These are phyloP conservation scores for Ciconia maguari DNA, from an alignment of 2,113 vertebrate genomes.

Conservation along the genomic window DNA sequence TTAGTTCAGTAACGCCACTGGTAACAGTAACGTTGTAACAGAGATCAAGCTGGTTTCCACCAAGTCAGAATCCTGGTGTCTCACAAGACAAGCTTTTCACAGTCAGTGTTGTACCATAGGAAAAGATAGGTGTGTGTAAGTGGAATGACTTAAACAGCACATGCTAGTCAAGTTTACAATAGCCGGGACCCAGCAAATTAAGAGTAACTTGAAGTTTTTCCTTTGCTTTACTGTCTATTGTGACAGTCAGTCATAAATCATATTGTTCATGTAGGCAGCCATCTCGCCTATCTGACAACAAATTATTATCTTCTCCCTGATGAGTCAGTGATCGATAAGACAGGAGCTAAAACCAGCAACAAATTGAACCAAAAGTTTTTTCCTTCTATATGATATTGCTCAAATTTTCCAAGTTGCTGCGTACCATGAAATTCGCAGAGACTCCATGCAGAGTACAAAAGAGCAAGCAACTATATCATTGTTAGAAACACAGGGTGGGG, in stretches of 20 bases:
- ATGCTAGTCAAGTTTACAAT: not conserved
- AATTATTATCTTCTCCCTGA: not conserved
- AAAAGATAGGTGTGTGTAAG: fast-evolving
- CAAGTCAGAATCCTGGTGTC: not conserved
- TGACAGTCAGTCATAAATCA: not conserved
- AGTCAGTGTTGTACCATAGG: fast-evolving
- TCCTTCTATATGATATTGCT: not conserved
- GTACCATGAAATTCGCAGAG: not conserved
- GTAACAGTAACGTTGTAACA: not conserved
- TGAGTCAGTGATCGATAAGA: not conserved
- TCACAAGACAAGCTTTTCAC: not conserved
- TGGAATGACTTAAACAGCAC: not conserved
- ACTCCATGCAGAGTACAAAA: not conserved
- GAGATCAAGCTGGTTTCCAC: not conserved
- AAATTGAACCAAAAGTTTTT: not conserved
- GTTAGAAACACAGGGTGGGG: not conserved
- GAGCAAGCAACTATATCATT: not conserved
- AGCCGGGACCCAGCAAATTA: not conserved
- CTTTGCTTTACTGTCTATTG: not conserved
- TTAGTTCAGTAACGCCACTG: not conserved
- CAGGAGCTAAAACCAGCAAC: not conserved
- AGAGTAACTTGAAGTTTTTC: not conserved
- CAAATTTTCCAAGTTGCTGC: not conserved
- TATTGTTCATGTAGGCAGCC: not conserved
- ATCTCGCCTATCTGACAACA: not conserved